A percentile compares a stretch with the other conserved stretches of the same genome.
phyloP scores from a whole-genome alignment of 2,888 invertebrate species.

The Phymatocera aterrima region DNA sequence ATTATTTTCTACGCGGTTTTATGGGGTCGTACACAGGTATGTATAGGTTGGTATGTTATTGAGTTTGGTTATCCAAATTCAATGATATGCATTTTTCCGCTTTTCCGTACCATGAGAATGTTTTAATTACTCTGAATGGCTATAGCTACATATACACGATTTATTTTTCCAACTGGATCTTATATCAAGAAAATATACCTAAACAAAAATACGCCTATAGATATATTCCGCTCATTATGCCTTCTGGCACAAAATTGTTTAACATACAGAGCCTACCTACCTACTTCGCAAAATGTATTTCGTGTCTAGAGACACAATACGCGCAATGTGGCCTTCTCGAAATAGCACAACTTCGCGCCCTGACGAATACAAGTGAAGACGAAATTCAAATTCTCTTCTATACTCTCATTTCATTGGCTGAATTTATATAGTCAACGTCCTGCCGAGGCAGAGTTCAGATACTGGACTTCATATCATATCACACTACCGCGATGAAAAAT shows the following conservation, averaged over 20 bases:
- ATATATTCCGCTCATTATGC: neutral
- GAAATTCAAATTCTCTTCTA: slow-evolving; percentile 14
- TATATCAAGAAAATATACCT: neutral
- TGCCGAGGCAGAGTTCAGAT: neutral
- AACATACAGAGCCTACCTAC: no score
- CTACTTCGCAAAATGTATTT: slow-evolving; percentile 43
- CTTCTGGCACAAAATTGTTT: slow-evolving; percentile 26
- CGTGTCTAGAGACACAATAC: slow-evolving; percentile 62
- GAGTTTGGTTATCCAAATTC: no score
- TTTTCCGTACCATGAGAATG: neutral
- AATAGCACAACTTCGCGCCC: slow-evolving; percentile 69
- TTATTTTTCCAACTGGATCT: neutral
- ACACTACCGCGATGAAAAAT: slow-evolving; percentile 47
- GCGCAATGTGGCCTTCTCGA: slow-evolving; percentile 67
- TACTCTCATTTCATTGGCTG: slow-evolving; percentile 10
- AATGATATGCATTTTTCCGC: no score
- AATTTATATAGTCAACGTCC: neutral
- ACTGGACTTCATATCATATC: slow-evolving; percentile 46
- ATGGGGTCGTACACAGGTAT: neutral
- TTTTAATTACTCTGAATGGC: neutral
- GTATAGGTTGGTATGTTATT: no score
- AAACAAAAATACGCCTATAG: neutral
- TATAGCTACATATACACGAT: neutral
- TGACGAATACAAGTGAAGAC: slow-evolving; percentile 37
- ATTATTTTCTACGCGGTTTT: slow-evolving; percentile 54